These are phyloP conservation scores for Agrotis exclamationis DNA, from an alignment of 2,888 invertebrate genomes.

Conservation along the genomic window DNA sequence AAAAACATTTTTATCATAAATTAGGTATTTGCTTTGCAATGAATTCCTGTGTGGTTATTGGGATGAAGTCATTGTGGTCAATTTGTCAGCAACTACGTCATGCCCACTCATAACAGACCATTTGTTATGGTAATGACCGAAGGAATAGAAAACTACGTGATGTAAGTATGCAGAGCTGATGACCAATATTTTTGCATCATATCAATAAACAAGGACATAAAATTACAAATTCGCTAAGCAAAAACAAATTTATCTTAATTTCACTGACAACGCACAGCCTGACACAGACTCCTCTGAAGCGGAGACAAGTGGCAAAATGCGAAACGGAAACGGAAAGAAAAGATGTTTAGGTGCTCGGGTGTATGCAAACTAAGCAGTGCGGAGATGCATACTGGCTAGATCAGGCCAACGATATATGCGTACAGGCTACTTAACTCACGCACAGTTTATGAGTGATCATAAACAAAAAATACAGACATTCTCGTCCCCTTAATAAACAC, in stretches of 20 bases:
- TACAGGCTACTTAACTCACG: too few relatives aligned
- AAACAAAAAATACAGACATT: too few relatives aligned
- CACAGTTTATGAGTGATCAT: too few relatives aligned
- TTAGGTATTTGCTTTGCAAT: neutral
- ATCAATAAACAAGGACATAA: neutral
- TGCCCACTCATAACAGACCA: neutral
- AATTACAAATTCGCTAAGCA: neutral
- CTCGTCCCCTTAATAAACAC: too few relatives aligned
- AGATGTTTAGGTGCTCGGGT: too few relatives aligned
- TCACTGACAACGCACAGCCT: conserved; percentile 5
- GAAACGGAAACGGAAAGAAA: too few relatives aligned
- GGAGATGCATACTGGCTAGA: too few relatives aligned
- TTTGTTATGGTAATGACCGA: neutral
- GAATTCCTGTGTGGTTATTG: conserved; percentile 15
- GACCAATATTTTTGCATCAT: neutral
- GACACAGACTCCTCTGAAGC: too few relatives aligned
- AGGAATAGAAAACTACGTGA: neutral
- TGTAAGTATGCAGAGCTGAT: neutral
- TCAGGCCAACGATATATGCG: too few relatives aligned
- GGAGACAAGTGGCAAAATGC: too few relatives aligned
- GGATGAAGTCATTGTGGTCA: conserved; percentile 22
- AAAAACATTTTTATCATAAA: neutral
- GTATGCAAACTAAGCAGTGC: too few relatives aligned
- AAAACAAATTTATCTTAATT: neutral
- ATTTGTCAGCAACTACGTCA: conserved; percentile 7